Evolutionary conservation across 2,888 invertebrate genomes (phyloP), one percentile per base, ranked within the genome.

Genomic region (Drosophila imparisetae): DNA sequence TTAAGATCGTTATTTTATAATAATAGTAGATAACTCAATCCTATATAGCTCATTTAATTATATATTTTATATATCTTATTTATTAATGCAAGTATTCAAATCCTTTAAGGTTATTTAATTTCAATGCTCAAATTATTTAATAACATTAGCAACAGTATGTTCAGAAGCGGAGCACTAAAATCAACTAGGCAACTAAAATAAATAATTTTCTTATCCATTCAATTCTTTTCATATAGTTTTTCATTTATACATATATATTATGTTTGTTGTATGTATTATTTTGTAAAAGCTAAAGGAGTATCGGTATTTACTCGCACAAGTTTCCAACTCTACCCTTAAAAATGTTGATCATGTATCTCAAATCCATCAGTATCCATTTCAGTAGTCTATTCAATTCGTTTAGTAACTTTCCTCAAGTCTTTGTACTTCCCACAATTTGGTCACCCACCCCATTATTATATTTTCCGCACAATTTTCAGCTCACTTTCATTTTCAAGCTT

Each of bases 401-500:
- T 27, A 30, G 27, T 11, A 69, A 61, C 24, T 69, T 53, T 21
- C 18, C 32, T 24, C 13, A 61, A 71, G 48, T 60, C 32, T 32
- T 24, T 38, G 42, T 58, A 27, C 58, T 30, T 36, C 36, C 42
- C 60, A 48, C 60, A 57, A 42, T 60, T 61, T 65, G 45, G 34
- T 34, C 50, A 77, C 57, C 34, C 48, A 42, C 27, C 24, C 54
- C 27, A 13, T 1, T 36, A 8, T 27, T 10, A 32, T 27, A 11
- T 50, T 34, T 29, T 29, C 59, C 60, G 30, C 52, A 53, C 52
- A 36, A 55, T 60, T 65, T 55, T 50, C 61, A 62, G 48, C 54
- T 65, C 50, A 66, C 72, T 78, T 80, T 66, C 77, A 63, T 48
- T 57, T 52, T 55, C 29, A 34, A 49, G 45, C 66, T 55, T 18